Evolutionary conservation across 2,113 vertebrate genomes (phyloP).

Genomic region (Globicephala melas): DNA sequence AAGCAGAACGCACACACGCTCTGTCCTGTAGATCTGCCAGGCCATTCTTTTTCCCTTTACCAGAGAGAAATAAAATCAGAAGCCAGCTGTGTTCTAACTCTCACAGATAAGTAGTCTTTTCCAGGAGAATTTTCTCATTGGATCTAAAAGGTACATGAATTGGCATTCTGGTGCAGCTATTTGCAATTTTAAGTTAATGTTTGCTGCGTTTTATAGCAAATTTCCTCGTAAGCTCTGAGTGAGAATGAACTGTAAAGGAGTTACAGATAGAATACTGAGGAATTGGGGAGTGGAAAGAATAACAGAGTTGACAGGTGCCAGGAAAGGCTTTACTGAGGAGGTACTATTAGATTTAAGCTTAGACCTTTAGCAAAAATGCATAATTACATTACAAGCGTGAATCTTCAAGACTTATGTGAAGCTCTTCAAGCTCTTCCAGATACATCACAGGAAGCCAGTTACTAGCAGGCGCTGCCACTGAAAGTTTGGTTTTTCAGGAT

Average conservation of each 20-base stretch:
- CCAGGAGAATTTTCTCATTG: constrained; percentile 27
- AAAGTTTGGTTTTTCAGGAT: neutral
- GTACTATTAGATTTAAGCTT: neutral
- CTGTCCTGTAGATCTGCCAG: neutral
- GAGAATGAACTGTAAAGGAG: neutral
- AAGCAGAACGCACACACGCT: neutral
- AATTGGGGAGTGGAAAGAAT: neutral
- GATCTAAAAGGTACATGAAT: neutral
- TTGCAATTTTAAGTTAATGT: neutral
- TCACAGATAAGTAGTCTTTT: constrained; percentile 17
- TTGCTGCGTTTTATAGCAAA: neutral
- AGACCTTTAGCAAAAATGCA: neutral
- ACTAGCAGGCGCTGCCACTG: neutral
- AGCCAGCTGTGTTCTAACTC: neutral
- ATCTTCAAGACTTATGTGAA: neutral
- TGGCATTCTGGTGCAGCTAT: neutral
- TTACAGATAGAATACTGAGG: neutral
- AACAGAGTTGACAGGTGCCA: neutral
- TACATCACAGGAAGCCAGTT: neutral
- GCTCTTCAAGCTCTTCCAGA: neutral
- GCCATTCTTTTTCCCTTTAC: neutral
- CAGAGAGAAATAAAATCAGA: neutral
- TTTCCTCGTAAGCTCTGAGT: neutral
- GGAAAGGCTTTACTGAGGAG: neutral
- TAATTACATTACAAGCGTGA: neutral